A percentile compares a stretch with the other conserved stretches of the same genome.
These are phyloP conservation scores for Mylabris sibirica DNA, from an alignment of 2,888 invertebrate species.

Conservation along the genomic window DNA sequence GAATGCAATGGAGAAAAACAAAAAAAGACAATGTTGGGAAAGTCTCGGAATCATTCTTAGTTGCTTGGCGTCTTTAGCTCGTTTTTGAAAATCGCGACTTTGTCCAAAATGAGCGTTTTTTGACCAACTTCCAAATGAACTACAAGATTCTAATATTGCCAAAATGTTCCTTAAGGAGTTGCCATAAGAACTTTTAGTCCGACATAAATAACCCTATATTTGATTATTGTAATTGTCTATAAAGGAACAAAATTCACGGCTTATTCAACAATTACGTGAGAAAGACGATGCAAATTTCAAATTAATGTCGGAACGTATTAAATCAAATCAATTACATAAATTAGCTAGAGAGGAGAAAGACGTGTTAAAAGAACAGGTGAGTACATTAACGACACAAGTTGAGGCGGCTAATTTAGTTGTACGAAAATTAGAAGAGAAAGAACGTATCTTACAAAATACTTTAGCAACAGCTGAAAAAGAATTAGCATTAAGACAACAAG, in stretches of 20 bases:
- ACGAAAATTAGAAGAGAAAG: conserved; percentile 94
- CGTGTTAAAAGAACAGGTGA: conserved; percentile 86
- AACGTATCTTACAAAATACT: conserved; percentile 89
- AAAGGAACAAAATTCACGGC: conserved; percentile 88
- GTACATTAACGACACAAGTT: conserved; percentile 65
- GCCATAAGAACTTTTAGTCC: no score
- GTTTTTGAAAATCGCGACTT: no score
- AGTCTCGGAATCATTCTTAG: no score
- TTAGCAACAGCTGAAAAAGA: conserved; percentile 95
- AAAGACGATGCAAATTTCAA: conserved; percentile 99
- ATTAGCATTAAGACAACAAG: conserved; percentile 88
- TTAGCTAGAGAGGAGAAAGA: conserved; percentile 94
- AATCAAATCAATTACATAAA: conserved; percentile 95
- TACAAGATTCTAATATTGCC: no score
- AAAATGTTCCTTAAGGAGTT: no score
- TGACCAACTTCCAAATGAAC: no score
- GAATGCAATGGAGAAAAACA: no score
- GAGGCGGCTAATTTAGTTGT: conserved; percentile 95
- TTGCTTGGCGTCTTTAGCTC: no score
- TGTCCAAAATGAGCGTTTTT: no score
- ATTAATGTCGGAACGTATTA: conserved; percentile 96
- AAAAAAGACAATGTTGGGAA: no score
- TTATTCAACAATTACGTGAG: conserved; percentile 94
- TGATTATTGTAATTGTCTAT: neutral
- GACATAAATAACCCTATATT: no score